Evolutionary conservation across 2,888 invertebrate genomes (phyloP).

Genomic region (Folsomia manolachei): DNA sequence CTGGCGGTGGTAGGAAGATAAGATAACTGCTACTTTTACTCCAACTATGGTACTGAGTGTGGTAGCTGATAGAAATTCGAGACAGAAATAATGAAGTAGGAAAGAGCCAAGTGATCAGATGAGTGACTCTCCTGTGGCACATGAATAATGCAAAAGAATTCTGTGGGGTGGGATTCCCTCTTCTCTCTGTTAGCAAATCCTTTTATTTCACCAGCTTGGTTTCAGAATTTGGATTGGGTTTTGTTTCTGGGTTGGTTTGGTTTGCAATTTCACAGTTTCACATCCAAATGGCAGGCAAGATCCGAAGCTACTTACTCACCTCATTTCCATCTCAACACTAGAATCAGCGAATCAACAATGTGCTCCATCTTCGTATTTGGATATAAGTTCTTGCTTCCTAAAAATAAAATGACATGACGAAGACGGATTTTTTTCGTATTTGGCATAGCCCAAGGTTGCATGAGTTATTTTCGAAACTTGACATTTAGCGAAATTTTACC

Average conservation of each 20-base stretch:
- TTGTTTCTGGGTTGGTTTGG: conserved; percentile 4
- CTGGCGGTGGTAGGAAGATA: no score
- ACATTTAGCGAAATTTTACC: background rate
- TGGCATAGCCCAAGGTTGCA: background rate
- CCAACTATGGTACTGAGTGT: background rate
- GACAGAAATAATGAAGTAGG: conserved; percentile 33
- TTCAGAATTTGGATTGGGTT: background rate
- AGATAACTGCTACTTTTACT: no score
- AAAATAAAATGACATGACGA: background rate
- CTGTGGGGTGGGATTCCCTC: conserved; percentile 7
- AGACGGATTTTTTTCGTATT: conserved; percentile 4
- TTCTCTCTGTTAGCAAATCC: conserved; percentile 18
- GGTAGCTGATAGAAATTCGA: conserved; percentile 18
- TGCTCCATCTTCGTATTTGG: background rate
- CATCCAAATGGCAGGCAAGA: background rate
- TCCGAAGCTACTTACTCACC: background rate
- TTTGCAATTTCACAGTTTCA: conserved; percentile 9
- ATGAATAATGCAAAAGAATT: conserved; percentile 45
- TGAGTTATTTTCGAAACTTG: background rate
- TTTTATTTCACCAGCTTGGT: conserved; percentile 9
- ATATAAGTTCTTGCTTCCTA: background rate
- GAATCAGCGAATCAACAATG: conserved; percentile 4
- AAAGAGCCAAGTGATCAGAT: conserved; percentile 44
- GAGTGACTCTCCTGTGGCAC: conserved; percentile 44
- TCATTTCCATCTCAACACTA: background rate